Conservation (phyloP, 2,797 vertebrate genomes). For the Trachops cirrhosus region DNA sequence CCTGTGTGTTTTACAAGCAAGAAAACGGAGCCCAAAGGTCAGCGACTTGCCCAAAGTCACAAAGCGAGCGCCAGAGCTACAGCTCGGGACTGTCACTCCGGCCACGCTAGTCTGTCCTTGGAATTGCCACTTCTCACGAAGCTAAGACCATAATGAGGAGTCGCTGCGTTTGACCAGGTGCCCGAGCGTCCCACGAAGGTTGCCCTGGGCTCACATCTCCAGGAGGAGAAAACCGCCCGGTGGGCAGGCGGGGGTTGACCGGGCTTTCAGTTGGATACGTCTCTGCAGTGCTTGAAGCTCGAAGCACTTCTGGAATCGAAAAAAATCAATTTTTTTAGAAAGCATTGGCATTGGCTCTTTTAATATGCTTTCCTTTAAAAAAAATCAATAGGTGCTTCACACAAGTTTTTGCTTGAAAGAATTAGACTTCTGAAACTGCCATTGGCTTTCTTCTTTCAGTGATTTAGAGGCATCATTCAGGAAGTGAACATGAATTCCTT, state of each 20-base stretch:
- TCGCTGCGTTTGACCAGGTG: background rate
- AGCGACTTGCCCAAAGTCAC: background rate
- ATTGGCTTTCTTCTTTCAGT: background rate
- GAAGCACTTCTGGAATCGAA: background rate
- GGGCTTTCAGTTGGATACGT: fast-evolving
- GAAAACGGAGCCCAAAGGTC: background rate
- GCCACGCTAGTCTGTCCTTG: fast-evolving
- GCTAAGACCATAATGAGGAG: background rate
- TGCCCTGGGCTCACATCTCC: fast-evolving
- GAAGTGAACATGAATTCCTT: constrained; percentile 37
- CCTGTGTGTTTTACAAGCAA: background rate
- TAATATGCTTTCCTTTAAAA: background rate
- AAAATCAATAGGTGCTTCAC: background rate
- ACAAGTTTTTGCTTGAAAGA: background rate
- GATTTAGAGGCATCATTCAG: constrained; percentile 53
- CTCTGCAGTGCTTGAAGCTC: background rate
- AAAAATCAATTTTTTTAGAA: background rate
- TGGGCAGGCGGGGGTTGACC: fast-evolving
- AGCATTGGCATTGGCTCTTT: background rate
- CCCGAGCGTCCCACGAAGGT: fast-evolving
- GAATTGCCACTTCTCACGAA: background rate
- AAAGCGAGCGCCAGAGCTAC: background rate
- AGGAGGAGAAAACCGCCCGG: background rate
- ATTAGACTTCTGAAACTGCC: constrained; percentile 46
- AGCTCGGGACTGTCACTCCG: background rate